Evolutionary conservation across 30 jellyfish, hydroid and myxozoan genomes (phyloP), one percentile per base, ranked within the genome.

Genomic region (Rhopilema esculentum): DNA sequence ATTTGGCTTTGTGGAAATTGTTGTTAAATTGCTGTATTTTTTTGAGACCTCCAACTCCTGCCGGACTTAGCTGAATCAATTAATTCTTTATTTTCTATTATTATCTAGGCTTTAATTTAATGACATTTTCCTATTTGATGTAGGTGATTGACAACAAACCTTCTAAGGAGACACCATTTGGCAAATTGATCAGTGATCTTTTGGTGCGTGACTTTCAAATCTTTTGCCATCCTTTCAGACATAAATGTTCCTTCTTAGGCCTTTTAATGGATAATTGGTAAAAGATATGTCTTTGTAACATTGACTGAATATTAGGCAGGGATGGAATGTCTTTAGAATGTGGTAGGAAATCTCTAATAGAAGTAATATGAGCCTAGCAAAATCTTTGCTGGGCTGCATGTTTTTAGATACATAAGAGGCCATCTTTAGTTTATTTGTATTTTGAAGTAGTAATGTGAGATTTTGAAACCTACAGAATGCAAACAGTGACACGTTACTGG

Each of bases 61-160:
- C n/a, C n/a, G n/a, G n/a, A n/a, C n/a, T n/a, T n/a, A n/a, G n/a
- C n/a, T n/a, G n/a, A n/a, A n/a, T n/a, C n/a, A n/a, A n/a, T n/a
- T n/a, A n/a, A n/a, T n/a, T n/a, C n/a, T n/a, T n/a, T n/a, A n/a
- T n/a, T n/a, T n/a, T n/a, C n/a, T n/a, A n/a, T n/a, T 40, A 12
- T 12, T 40, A 40, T 40, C 12, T 12, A 6, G 9, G 57, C 6
- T 40, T 40, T 40, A 12, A 12, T 40, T 40, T 2, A 40, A 40
- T 40, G 12, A 2, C 12, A 40, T 40, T 40, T 40, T 40, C 12
- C n/a, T n/a, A n/a, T 40, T 12, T 40, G 19, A 72, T 74, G 25
- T 72, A 94, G 98, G 97, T 95, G 16, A 95, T 95, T 27, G 99
- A 95, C 75, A 80, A 75, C 85, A 95, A 95, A 66, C 96, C 97